Percentiles rank a stretch among this genome's conserved stretches.
phyloP scores from a whole-genome alignment of 2,888 invertebrate genomes.

The Corythucha ciliata region DNA sequence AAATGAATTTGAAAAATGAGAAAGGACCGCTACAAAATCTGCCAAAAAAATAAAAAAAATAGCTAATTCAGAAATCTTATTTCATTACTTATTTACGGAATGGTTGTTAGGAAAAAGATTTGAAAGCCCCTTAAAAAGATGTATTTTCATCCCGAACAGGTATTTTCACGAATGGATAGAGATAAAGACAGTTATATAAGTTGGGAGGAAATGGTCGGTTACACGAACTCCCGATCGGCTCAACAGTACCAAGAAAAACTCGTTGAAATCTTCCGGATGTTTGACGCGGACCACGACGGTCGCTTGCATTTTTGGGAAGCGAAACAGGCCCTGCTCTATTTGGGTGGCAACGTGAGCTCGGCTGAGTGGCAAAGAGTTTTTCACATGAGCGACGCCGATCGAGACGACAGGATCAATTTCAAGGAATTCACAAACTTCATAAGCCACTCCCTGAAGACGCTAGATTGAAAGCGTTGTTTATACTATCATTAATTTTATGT shows the following conservation, averaged over 20 bases:
- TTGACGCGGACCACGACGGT: conserved; percentile 25
- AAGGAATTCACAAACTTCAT: conserved; percentile 18
- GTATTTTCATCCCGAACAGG: too few species aligned
- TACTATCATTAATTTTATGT: not conserved
- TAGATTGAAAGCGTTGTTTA: not conserved
- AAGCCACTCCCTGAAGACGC: not conserved
- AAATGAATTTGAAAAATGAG: not conserved
- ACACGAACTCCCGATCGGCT: conserved; percentile 13
- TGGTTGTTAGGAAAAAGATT: too few species aligned
- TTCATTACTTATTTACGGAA: too few species aligned
- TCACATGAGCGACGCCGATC: conserved; percentile 15
- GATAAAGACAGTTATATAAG: conserved; percentile 22
- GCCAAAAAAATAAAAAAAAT: too few species aligned
- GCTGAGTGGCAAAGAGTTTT: conserved; percentile 14
- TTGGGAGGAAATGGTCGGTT: conserved; percentile 17
- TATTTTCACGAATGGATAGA: conserved; percentile 19
- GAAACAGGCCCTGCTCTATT: conserved; percentile 17
- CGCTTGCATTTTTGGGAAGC: conserved; percentile 23
- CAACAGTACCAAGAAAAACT: not conserved
- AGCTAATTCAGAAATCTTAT: too few species aligned
- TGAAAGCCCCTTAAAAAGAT: too few species aligned
- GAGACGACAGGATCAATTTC: conserved; percentile 18
- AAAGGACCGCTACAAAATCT: not conserved
- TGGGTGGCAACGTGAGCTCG: conserved; percentile 20
- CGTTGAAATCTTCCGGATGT: conserved; percentile 11